Conservation (phyloP, 1,140 invertebrate species). For the Cydia strobilella region DNA sequence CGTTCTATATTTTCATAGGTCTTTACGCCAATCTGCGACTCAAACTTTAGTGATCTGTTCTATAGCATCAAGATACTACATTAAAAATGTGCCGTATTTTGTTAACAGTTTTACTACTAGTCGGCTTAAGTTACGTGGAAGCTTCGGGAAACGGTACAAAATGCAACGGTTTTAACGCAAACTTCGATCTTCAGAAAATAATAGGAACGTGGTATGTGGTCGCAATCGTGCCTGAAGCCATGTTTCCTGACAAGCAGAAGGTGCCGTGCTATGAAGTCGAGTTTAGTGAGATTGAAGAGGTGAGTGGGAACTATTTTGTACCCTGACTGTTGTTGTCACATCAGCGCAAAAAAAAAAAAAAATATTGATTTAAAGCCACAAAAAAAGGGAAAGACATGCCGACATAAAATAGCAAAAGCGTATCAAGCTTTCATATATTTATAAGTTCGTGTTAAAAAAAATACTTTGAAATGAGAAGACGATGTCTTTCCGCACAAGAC, state of each 20-base stretch:
- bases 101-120: not conserved
- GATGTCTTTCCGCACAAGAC: too few species aligned
- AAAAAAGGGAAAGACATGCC: too few species aligned
- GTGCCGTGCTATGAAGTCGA: slow-evolving; percentile 62
- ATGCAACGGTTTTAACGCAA: slow-evolving; percentile 56
- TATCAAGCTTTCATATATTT: too few species aligned
- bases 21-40: not conserved
- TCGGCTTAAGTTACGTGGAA: not conserved
- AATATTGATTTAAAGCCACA: too few species aligned
- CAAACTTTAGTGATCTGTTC: not conserved
- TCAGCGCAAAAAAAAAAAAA: too few species aligned
- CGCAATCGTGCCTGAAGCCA: slow-evolving; percentile 59
- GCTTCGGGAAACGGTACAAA: slow-evolving; percentile 12
- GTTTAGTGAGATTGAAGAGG: slow-evolving; percentile 69
- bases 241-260: slow-evolving; percentile 54
- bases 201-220: slow-evolving; percentile 65
- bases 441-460: too few species aligned
- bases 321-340: too few species aligned
- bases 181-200: slow-evolving; percentile 56
- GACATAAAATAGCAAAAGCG: too few species aligned
- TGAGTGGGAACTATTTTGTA: slow-evolving; percentile 38
- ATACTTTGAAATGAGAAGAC: too few species aligned
- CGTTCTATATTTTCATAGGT: not conserved
- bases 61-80: not conserved
- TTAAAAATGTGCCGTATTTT: not conserved